Conservation (phyloP, 2,113 vertebrate species). For the Callocephalon fimbriatum region DNA sequence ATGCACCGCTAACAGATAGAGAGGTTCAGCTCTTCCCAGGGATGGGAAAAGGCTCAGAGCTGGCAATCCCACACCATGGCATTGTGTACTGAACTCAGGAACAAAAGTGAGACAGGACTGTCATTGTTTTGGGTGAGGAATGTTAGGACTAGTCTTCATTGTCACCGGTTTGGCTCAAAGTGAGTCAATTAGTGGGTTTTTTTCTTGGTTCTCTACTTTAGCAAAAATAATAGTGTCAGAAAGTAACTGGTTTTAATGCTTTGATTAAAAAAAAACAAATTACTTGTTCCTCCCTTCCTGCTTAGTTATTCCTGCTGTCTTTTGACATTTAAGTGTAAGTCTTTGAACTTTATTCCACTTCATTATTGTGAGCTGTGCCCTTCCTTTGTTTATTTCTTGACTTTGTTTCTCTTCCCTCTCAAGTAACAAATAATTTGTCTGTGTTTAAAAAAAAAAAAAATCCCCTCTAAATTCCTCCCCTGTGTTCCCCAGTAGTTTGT, state of each 20-base stretch:
- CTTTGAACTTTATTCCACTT: conserved; percentile 2
- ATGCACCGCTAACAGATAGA: fast-evolving
- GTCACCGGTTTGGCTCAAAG: background rate
- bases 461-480: background rate
- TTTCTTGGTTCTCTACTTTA: background rate
- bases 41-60: background rate
- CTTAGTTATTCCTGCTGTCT: background rate
- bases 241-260: background rate
- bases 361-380: background rate
- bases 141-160: background rate
- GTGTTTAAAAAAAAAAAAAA: background rate
- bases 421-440: background rate
- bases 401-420: background rate
- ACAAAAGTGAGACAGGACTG: background rate
- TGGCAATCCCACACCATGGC: background rate
- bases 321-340: background rate
- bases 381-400: conserved; percentile 2
- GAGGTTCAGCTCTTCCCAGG: background rate
- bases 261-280: background rate
- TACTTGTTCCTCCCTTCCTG: background rate
- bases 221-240: background rate
- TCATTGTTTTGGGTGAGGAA: background rate
- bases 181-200: background rate
- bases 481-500: background rate
- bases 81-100: background rate